Percentiles rank a stretch among this genome's conserved stretches.
These are phyloP conservation scores for Pogoniulus pusillus DNA, from an alignment of 2,797 vertebrate species.

Conservation along the genomic window DNA sequence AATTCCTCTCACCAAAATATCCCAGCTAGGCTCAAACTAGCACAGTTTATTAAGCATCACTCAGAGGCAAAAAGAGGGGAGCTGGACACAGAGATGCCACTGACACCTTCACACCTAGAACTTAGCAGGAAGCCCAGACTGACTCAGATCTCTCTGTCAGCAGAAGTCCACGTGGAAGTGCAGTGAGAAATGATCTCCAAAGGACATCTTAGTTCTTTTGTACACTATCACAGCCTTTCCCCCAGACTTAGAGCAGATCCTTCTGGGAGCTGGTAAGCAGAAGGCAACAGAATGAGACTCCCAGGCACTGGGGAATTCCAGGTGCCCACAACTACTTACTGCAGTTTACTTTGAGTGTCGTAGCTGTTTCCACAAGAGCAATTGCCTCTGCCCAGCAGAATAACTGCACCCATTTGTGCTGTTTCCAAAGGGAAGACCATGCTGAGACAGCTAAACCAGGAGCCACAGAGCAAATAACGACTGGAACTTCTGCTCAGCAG, in stretches of 20 bases:
- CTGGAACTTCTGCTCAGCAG: conserved; percentile 15
- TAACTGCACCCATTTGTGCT: neutral
- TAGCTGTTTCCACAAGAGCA: conserved; percentile 7
- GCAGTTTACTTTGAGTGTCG: neutral
- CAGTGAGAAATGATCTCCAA: neutral
- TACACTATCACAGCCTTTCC: neutral
- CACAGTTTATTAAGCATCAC: neutral
- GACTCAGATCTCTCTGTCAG: neutral
- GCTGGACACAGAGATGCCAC: neutral
- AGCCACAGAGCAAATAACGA: conserved; percentile 53
- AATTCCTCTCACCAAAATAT: too few species aligned
- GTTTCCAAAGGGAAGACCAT: neutral
- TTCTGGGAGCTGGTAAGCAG: neutral
- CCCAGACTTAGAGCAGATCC: neutral
- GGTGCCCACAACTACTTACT: neutral
- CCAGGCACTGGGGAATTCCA: neutral
- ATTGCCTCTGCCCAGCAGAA: neutral
- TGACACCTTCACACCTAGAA: neutral
- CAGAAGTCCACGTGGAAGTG: neutral
- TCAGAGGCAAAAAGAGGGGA: neutral
- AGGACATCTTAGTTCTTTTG: neutral
- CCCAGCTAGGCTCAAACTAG: too few species aligned
- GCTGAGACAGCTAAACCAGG: conserved; percentile 7
- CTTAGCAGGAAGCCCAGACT: neutral
- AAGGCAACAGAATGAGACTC: neutral